phyloP scores from a whole-genome alignment of 2,797 vertebrate genomes.

The Neoniphon sammara region DNA sequence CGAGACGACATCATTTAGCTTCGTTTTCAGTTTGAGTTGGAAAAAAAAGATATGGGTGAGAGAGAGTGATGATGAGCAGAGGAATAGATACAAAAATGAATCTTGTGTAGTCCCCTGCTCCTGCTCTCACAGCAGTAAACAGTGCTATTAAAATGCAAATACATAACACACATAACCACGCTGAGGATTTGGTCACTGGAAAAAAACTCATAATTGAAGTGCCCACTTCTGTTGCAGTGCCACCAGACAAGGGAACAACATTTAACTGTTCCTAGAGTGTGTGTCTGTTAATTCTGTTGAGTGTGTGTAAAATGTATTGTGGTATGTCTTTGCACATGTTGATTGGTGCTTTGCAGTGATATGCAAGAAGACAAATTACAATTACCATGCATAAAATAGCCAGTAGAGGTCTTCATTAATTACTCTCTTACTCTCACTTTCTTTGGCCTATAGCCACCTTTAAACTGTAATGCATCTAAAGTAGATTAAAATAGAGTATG shows the following conservation, averaged over 20 bases:
- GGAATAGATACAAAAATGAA: slow-evolving; percentile 39
- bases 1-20: slow-evolving; percentile 23
- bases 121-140: slow-evolving; percentile 29
- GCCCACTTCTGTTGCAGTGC: neutral
- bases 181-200: neutral
- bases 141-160: slow-evolving; percentile 60
- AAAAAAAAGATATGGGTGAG: slow-evolving; percentile 13
- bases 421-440: neutral
- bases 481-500: slow-evolving; percentile 24
- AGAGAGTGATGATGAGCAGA: slow-evolving; percentile 22
- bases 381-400: neutral
- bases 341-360: neutral
- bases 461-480: slow-evolving; percentile 9
- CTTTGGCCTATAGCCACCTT: neutral
- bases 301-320: too few species aligned
- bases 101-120: slow-evolving; percentile 19
- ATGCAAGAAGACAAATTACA: neutral
- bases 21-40: slow-evolving; percentile 34
- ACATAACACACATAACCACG: neutral
- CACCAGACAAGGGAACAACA: neutral
- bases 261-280: neutral
- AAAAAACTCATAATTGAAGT: neutral
- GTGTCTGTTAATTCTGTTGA: too few species aligned
- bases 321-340: neutral
- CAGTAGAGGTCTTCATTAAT: neutral